Conservation (phyloP, 1,140 invertebrate genomes). For the Drosophila mojavensis region DNA sequence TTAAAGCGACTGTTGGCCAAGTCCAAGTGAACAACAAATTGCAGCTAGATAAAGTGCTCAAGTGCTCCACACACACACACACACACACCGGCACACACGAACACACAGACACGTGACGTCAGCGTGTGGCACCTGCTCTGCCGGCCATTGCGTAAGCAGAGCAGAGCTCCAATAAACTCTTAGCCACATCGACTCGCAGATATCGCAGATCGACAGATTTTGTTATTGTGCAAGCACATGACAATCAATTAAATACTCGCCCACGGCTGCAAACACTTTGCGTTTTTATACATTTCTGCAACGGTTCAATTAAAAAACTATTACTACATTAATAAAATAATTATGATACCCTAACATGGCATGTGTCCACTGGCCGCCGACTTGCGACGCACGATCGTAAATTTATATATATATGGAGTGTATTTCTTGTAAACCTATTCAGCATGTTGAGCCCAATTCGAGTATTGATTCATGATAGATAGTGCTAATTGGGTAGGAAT, state of each 20-base stretch:
- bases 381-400: neutral
- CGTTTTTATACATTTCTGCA: constrained; percentile 51
- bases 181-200: constrained; percentile 1
- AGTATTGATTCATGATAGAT: no score
- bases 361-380: neutral
- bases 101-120: constrained; percentile 22
- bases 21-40: constrained; percentile 77
- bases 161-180: constrained; percentile 33
- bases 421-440: no score
- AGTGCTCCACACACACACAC: constrained; percentile 4
- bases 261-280: constrained; percentile 40
- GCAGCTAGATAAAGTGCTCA: constrained; percentile 52
- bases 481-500: no score
- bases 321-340: constrained; percentile 53
- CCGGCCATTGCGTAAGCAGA: constrained; percentile 64
- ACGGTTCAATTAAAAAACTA: constrained; percentile 77
- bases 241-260: constrained; percentile 75
- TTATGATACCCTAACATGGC: constrained; percentile 15
- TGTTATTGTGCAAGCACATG: constrained; percentile 67
- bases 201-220: constrained; percentile 14
- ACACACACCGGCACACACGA: neutral
- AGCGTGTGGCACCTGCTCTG: constrained; percentile 19
- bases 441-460: no score
- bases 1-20: constrained; percentile 75
- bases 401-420: neutral